Evolutionary conservation across 2,797 vertebrate genomes (phyloP), one percentile per base, ranked within the genome.

Genomic region (Enteromius mattozi): DNA sequence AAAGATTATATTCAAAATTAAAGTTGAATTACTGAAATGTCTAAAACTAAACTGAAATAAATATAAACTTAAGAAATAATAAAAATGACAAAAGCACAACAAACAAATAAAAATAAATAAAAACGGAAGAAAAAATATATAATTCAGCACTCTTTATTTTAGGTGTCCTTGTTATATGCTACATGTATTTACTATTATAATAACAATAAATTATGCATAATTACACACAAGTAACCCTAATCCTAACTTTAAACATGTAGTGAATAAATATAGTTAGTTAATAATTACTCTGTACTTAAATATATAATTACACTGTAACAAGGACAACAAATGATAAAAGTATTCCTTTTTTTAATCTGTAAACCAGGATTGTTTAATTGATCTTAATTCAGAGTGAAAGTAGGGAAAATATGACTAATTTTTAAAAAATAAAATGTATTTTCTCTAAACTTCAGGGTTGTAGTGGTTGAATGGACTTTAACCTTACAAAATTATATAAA

Each of bases 381-480:
- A 9, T 61, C 56, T 61, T 9, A 61, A 30, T 72, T 72, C 27
- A 17, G 17, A 6, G n/a, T 47, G 42, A 30, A 49, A 49, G n/a
- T 49, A 14, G 16, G 19, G 45, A 19, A 19, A 49, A 47, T 10
- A 19, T 9, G 24, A 27, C 7, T 9, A 4, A n/a, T 9, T 59
- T n/a, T n/a, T n/a, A n/a, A n/a, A n/a, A n/a, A n/a, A n/a, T n/a
- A n/a, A 35, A 35, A 35, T 16, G 13, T 49, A 14, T 66, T 66
- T 35, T 35, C 16, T 19, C 17, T 35, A 16, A 19, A 35, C 17
- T 1, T 1, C 24, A 45, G 40, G 13, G 56, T 49, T 49, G 3
- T 37, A 40, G n/a, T 6, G n/a, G 72, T 49, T 66, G 17, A 86
- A 80, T 68, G 35, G 37, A 47, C 71, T 77, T 84, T 76, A 45